These are phyloP conservation scores for Melanostoma scalare DNA, from an alignment of 2,888 invertebrate genomes.

Conservation along the genomic window DNA sequence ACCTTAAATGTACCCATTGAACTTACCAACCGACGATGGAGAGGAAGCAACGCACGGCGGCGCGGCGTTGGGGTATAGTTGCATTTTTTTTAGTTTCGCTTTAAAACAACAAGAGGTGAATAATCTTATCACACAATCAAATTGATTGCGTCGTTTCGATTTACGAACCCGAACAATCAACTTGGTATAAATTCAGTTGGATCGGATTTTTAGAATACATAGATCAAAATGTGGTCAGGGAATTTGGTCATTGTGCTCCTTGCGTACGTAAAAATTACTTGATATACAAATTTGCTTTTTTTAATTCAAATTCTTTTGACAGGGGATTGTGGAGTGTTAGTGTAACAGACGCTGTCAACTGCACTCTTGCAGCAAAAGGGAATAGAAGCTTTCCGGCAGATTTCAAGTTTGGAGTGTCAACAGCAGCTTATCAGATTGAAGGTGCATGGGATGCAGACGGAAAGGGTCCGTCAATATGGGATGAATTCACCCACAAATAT, in stretches of 20 bases:
- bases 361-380: slow-evolving; percentile 37
- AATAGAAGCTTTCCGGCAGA: slow-evolving; percentile 74
- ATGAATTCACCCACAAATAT: slow-evolving; percentile 74
- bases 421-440: slow-evolving; percentile 77
- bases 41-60: too few species aligned
- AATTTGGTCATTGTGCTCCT: background rate
- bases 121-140: background rate
- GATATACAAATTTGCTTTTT: background rate
- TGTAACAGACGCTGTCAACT: background rate
- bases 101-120: too few species aligned
- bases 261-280: background rate
- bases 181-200: too few species aligned
- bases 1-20: too few species aligned
- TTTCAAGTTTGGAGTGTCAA: slow-evolving; percentile 76
- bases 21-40: too few species aligned
- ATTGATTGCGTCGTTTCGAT: background rate
- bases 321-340: background rate
- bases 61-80: too few species aligned
- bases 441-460: slow-evolving; percentile 79
- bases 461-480: slow-evolving; percentile 81
- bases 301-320: background rate
- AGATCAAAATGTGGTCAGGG: background rate
- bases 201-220: background rate
- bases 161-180: background rate
- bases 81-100: too few species aligned